Conservation (phyloP, 2,797 vertebrate genomes). For the Calcarius lapponicus region DNA sequence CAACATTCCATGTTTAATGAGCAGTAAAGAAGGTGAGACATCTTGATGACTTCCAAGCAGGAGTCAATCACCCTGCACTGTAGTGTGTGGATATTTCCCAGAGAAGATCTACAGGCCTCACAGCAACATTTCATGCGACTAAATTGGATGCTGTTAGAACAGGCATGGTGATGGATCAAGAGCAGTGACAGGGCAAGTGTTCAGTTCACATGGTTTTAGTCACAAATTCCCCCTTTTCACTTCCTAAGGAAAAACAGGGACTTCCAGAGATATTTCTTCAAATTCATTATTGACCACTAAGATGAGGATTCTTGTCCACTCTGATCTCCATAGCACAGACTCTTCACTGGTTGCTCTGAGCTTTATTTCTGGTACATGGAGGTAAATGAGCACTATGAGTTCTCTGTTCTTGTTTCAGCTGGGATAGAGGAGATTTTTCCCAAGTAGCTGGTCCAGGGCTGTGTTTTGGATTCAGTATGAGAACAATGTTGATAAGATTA, state of each 20-base stretch:
- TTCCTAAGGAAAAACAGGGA: not conserved
- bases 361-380: not conserved
- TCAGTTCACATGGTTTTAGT: not conserved
- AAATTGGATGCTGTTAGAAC: not conserved
- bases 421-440: not conserved
- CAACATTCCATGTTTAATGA: not conserved
- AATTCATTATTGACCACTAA: not conserved
- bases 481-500: not conserved
- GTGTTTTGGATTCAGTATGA: not conserved
- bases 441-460: not conserved
- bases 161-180: not conserved
- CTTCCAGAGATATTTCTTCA: not conserved
- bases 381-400: not conserved
- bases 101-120: not conserved
- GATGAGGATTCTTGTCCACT: not conserved
- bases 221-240: not conserved
- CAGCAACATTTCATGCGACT: not conserved
- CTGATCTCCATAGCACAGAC: not conserved
- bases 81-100: not conserved
- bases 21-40: not conserved
- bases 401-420: not conserved
- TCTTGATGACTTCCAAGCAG: not conserved
- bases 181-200: not conserved
- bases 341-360: not conserved
- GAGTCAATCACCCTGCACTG: not conserved